phyloP scores from a whole-genome alignment of 2,888 invertebrate genomes.

The Malthinus flaveolus region DNA sequence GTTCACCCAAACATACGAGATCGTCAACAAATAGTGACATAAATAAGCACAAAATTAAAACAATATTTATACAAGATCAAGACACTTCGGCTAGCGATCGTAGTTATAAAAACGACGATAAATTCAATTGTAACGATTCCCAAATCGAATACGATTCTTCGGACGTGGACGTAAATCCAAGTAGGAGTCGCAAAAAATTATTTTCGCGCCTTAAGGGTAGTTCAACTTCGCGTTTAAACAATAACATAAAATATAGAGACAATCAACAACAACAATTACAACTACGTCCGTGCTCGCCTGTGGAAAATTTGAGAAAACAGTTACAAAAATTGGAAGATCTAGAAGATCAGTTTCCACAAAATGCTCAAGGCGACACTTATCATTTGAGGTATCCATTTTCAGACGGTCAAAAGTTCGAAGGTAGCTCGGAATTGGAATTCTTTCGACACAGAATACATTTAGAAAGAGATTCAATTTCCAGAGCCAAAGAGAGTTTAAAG shows the following conservation, averaged over 20 bases:
- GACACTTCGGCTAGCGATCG: slow-evolving; percentile 56
- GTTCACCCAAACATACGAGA: slow-evolving; percentile 49
- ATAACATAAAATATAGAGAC: slow-evolving; percentile 56
- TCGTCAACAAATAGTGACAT: slow-evolving; percentile 49
- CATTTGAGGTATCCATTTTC: slow-evolving; percentile 81
- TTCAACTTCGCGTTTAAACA: slow-evolving; percentile 69
- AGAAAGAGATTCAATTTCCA: slow-evolving; percentile 79
- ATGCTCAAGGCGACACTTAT: slow-evolving; percentile 70
- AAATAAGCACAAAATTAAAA: slow-evolving; percentile 44
- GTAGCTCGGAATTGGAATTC: slow-evolving; percentile 76
- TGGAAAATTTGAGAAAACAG: slow-evolving; percentile 79
- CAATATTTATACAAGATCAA: slow-evolving; percentile 50
- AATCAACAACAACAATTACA: not conserved
- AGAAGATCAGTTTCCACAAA: slow-evolving; percentile 77
- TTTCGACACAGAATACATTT: slow-evolving; percentile 80
- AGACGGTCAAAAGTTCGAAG: slow-evolving; percentile 59
- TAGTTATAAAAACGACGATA: slow-evolving; percentile 55
- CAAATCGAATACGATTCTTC: slow-evolving; percentile 56
- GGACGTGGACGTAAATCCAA: slow-evolving; percentile 56
- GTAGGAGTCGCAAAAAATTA: slow-evolving; percentile 65
- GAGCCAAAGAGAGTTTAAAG: slow-evolving; percentile 76
- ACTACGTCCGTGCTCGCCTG: slow-evolving; percentile 68
- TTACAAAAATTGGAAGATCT: slow-evolving; percentile 79
- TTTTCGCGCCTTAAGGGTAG: slow-evolving; percentile 73
- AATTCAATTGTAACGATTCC: slow-evolving; percentile 45